Evolutionary conservation across 2,113 vertebrate genomes (phyloP), one percentile per base, ranked within the genome.

Genomic region (Ellobius talpinus): DNA sequence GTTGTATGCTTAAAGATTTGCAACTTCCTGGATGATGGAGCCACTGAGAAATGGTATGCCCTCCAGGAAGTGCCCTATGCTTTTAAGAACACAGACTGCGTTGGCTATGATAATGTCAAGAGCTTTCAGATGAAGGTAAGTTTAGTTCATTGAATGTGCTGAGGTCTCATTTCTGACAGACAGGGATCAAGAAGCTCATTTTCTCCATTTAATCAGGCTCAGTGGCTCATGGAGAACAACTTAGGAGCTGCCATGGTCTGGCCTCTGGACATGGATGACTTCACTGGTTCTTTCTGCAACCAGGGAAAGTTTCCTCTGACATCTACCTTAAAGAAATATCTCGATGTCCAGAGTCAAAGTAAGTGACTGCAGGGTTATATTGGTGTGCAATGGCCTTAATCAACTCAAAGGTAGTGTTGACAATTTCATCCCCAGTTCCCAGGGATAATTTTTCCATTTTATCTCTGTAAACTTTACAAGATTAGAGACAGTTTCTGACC

Each of bases 171-270:
- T 14, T 16, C 3, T 47, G 65, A 82, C 16, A 26, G 14, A 29
- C 23, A 24, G n/a, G 61, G 45, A 70, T 33, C 66, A 72, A 95
- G 31, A 26, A 52, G 86, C n/a, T 26, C 45, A 10, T 89, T 9
- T 58, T 73, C 36, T 97, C 26, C 68, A 0, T 13, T 39, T 86
- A 17, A 89, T 61, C 86, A 99, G 99, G 98, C 99, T 5, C 96
- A 89, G 0, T 99, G 99, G 97, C 89, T 99, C 96, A 98, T 99
- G 97, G 96, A 99, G 33, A 97, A 99, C 14, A 98, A 98, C 14
- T 99, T 99, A 97, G 99, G 99, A 12, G 99, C 99, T n/a, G 99
- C 99, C 70, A 99, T 99, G 93, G 98, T 99, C 72, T 99, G 99
- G 99, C 98, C 99, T 6, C 98, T 99, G 39, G 99, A 99, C 96